Conservation (phyloP, 2,797 vertebrate genomes). For the Molothrus aeneus region DNA sequence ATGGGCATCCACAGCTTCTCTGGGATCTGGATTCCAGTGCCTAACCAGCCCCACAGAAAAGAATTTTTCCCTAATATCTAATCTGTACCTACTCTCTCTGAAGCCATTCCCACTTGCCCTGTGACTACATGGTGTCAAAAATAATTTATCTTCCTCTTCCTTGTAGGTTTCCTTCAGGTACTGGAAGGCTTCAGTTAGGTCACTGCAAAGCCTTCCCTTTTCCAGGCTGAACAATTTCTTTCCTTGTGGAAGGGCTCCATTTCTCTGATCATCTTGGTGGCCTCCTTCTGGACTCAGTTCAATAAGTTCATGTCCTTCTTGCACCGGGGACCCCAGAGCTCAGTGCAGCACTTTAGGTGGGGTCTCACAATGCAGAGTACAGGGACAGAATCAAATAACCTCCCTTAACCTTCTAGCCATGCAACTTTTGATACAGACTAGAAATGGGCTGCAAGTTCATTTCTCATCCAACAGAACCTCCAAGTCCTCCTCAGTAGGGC, state of each 20-base stretch:
- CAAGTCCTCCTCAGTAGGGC: neutral
- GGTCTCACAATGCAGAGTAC: too few relatives aligned
- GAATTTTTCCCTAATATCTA: neutral
- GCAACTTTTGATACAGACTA: neutral
- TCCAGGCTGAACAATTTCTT: neutral
- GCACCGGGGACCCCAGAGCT: neutral
- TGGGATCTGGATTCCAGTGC: neutral
- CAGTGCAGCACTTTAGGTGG: neutral
- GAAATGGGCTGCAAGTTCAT: neutral
- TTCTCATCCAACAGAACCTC: neutral
- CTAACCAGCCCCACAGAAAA: neutral
- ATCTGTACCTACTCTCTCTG: neutral
- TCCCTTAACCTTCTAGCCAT: too few relatives aligned
- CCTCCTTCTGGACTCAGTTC: too few relatives aligned
- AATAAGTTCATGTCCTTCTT: neutral
- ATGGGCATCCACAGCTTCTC: neutral
- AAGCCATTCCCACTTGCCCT: neutral
- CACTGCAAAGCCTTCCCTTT: neutral
- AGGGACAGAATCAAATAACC: neutral
- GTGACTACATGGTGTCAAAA: neutral
- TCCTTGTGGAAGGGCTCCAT: neutral
- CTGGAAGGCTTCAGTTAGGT: neutral
- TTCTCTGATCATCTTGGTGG: neutral
- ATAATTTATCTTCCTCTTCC: neutral
- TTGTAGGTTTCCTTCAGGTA: neutral